Conservation (phyloP, 2,888 invertebrate genomes). For the Dryobota labecula region DNA sequence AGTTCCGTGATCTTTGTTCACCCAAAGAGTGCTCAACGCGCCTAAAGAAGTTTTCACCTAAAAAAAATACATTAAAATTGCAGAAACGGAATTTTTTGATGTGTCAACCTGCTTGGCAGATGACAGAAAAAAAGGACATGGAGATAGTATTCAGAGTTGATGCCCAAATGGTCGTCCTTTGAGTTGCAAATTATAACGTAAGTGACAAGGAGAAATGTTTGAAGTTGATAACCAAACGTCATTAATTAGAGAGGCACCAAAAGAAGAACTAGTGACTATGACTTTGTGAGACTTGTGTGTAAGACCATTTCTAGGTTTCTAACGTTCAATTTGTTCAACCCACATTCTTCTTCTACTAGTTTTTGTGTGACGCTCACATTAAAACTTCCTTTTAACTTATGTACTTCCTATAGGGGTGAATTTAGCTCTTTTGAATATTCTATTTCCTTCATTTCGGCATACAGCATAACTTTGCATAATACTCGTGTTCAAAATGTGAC, state of each 20-base stretch:
- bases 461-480: background rate
- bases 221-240: too few species aligned
- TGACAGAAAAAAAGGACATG: too few species aligned
- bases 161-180: background rate
- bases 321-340: background rate
- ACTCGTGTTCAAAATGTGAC: too few species aligned
- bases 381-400: background rate
- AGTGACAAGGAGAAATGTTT: too few species aligned
- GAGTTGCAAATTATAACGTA: background rate
- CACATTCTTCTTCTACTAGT: background rate
- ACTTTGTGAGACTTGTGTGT: background rate
- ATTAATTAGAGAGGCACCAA: background rate
- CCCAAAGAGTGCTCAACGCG: too few species aligned
- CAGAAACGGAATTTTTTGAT: too few species aligned
- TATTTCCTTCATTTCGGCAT: background rate
- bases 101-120: too few species aligned
- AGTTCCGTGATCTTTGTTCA: too few species aligned
- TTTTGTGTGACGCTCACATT: background rate
- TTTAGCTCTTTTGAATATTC: background rate
- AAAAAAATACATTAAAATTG: too few species aligned
- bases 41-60: too few species aligned
- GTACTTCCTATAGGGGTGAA: background rate
- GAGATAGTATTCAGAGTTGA: slow-evolving; percentile 9
- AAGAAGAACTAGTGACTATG: background rate
- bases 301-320: background rate